Evolutionary conservation across 2,113 vertebrate species (phyloP).

Genomic region (Anthoscopus minutus): DNA sequence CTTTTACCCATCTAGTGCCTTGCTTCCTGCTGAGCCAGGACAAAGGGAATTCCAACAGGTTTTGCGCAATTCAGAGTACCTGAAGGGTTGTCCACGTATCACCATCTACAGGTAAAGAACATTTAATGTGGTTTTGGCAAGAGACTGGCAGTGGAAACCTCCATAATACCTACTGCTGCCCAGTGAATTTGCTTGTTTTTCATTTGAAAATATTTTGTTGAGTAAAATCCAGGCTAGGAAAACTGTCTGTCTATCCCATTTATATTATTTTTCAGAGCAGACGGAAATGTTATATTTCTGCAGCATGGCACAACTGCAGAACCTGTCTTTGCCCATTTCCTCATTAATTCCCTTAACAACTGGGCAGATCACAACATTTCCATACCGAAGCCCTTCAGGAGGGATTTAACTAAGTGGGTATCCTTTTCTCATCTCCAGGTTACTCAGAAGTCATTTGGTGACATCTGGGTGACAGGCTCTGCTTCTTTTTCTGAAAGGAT

Average conservation of each 20-base stretch:
- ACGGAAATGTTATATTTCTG: slow-evolving; percentile 19
- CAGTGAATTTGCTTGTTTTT: slow-evolving; percentile 35
- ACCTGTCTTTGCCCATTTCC: background rate
- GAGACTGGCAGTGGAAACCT: background rate
- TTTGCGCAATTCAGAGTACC: background rate
- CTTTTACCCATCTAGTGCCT: background rate
- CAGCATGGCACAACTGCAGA: background rate
- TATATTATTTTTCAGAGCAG: slow-evolving; percentile 25
- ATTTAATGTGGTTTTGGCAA: slow-evolving; percentile 39
- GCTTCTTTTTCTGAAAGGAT: background rate
- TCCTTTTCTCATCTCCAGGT: background rate
- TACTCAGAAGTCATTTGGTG: background rate
- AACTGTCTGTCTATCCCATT: slow-evolving; percentile 16
- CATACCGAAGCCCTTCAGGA: background rate
- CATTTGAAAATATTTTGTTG: slow-evolving; percentile 18
- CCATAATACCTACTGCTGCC: slow-evolving; percentile 11
- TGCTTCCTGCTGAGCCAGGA: background rate
- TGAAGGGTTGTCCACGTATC: background rate
- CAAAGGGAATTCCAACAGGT: background rate
- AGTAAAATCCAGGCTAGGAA: slow-evolving; percentile 25
- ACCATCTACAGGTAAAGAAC: background rate
- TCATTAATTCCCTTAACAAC: background rate
- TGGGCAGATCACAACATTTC: background rate
- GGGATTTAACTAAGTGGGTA: background rate
- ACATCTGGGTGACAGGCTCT: background rate